Conservation (phyloP, 1,140 invertebrate species). For the Lasaia peninsularis region DNA sequence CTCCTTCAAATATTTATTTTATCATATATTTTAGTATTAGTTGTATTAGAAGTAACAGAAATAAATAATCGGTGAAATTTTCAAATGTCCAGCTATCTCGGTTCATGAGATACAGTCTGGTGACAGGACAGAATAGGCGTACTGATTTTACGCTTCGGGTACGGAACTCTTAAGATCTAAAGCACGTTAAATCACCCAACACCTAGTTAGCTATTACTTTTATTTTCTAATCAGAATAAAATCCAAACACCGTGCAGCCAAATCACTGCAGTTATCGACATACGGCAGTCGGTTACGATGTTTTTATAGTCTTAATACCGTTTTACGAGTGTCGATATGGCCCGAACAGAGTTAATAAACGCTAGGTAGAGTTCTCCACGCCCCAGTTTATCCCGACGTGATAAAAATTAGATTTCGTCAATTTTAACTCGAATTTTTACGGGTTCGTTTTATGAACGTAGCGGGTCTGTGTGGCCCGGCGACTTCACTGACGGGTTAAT, state of each 20-base stretch:
- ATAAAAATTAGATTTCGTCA: constrained; percentile 12
- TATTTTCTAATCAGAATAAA: constrained; percentile 11
- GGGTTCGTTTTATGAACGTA: constrained; percentile 1
- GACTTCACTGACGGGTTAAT: not conserved
- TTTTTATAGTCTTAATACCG: constrained; percentile 37
- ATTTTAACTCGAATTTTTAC: constrained; percentile 10
- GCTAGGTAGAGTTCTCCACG: constrained; percentile 13
- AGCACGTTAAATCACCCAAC: not conserved
- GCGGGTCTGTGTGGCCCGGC: not conserved
- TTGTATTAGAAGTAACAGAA: too few species aligned
- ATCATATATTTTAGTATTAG: too few species aligned
- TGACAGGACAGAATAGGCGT: too few species aligned
- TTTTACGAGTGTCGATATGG: constrained; percentile 36
- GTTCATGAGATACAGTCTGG: too few species aligned
- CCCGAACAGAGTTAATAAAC: constrained; percentile 28
- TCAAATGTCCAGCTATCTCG: too few species aligned
- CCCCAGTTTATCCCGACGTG: constrained; percentile 8
- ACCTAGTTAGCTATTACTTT: constrained; percentile 1
- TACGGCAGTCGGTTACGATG: constrained; percentile 27
- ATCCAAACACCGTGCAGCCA: constrained; percentile 9
- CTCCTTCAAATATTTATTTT: too few species aligned
- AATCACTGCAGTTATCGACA: constrained; percentile 34
- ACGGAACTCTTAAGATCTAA: too few species aligned
- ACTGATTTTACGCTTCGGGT: too few species aligned
- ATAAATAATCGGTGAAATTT: too few species aligned